Evolutionary conservation across 1,140 invertebrate species (phyloP), one percentile per base, ranked within the genome.

Genomic region (Stegodyphus mimosarum): DNA sequence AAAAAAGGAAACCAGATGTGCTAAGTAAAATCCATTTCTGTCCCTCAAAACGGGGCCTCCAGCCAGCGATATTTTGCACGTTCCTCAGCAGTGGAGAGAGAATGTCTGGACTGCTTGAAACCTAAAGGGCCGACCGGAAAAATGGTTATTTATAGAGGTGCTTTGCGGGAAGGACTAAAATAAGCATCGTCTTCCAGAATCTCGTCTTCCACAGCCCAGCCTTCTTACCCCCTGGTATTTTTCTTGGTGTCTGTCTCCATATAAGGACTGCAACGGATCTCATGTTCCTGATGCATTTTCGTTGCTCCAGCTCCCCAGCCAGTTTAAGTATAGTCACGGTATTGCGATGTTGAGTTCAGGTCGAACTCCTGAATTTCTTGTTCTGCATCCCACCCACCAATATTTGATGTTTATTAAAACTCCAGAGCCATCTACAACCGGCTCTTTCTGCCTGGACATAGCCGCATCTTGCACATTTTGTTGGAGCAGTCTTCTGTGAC

Each of bases 111-210:
- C 77, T 80, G 77, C 18, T 71, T 51, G 17, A 67, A 67, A 53
- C 77, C 51, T 9, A 52, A 78, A 78, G 69, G 66, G 52, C 67
- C 50, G 72, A 83, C 80, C 80, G 80, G 81, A 84, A 84, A 75
- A 64, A 9, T 60, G 72, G 81, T 84, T 84, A 84, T 84, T 84
- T 84, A 84, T 84, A 84, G 81, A 67, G 73, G 50, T 69, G n/a
- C 60, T 74, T 75, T 55, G 60, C 50, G 50, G 73, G 50, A 69
- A 75, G 52, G 66, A 60, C 72, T 84, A 84, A 84, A 84, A 76
- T 60, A 73, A 72, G 50, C 64, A 10, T 55, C 52, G 55, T 51
- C 15, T 6, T 18, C 69, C 15, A 18, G 69, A 64, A 52, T 67
- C 64, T 80, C 69, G 33, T 71, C 17, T 72, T 72, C 15, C 9